phyloP scores from a whole-genome alignment of 2,113 vertebrate genomes.

The Heteronetta atricapilla region DNA sequence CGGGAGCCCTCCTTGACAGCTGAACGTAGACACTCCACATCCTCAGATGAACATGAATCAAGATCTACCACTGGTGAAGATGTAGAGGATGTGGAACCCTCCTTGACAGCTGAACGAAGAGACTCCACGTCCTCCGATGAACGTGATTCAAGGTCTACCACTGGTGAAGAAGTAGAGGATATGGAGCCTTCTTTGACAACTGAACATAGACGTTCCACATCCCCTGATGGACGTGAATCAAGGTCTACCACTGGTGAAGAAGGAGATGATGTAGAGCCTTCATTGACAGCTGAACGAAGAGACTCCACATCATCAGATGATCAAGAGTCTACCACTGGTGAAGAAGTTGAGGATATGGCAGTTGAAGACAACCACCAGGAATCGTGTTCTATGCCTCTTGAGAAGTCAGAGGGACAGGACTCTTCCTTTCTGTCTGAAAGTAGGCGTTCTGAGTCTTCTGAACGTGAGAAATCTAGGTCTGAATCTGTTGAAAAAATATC shows the following conservation, averaged over 20 bases:
- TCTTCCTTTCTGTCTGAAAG: conserved; percentile 38
- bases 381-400: neutral
- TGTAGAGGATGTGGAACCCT: conserved; percentile 36
- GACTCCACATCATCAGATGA: conserved; percentile 74
- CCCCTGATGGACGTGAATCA: conserved; percentile 67
- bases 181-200: conserved; percentile 68
- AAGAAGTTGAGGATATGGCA: conserved; percentile 21
- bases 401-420: conserved; percentile 40
- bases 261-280: conserved; percentile 38
- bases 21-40: conserved; percentile 76
- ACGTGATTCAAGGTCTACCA: conserved; percentile 38
- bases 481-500: conserved; percentile 80
- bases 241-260: conserved; percentile 60
- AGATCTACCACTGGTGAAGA: conserved; percentile 60
- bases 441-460: conserved; percentile 62
- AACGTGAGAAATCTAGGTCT: conserved; percentile 77
- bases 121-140: conserved; percentile 17
- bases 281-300: conserved; percentile 14
- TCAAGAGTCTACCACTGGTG: conserved; percentile 24
- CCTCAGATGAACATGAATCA: conserved; percentile 65
- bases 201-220: conserved; percentile 72
- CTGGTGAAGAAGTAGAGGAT: neutral
- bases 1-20: conserved; percentile 67
- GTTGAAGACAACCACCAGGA: conserved; percentile 71
- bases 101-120: conserved; percentile 19